Conservation (phyloP, 2,888 invertebrate genomes). For the Anthophora plumipes region DNA sequence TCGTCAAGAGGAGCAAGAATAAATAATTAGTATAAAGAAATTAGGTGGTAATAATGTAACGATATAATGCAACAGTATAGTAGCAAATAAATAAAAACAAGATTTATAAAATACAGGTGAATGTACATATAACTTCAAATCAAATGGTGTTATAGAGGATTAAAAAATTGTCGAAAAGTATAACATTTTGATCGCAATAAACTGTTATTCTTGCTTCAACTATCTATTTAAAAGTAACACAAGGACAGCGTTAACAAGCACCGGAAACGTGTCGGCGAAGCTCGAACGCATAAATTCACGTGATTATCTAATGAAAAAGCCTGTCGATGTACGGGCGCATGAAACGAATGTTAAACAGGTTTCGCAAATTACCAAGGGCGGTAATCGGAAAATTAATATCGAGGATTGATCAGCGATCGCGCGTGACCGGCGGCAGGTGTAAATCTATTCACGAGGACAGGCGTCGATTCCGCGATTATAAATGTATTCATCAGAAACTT, state of each 20-base stretch:
- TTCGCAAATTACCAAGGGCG: slow-evolving; percentile 41
- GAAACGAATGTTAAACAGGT: slow-evolving; percentile 40
- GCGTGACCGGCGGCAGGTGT: slow-evolving; percentile 47
- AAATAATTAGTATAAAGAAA: no score
- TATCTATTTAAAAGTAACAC: not conserved
- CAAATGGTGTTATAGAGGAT: no score
- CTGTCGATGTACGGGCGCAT: not conserved
- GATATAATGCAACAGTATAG: no score
- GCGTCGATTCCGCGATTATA: slow-evolving; percentile 57
- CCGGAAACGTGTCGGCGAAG: not conserved
- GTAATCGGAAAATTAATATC: slow-evolving; percentile 61
- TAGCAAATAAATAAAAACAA: no score
- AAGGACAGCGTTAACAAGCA: not conserved
- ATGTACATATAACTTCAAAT: no score
- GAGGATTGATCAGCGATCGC: slow-evolving; percentile 46
- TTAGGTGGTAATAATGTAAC: no score
- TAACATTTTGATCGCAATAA: no score
- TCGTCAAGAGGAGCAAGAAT: no score
- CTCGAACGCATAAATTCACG: not conserved
- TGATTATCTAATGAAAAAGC: slow-evolving; percentile 39
- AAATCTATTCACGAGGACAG: slow-evolving; percentile 52
- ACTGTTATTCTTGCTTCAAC: not conserved
- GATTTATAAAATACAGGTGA: no score
- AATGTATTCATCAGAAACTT: slow-evolving; percentile 63
- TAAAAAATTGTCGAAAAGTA: no score